Evolutionary conservation across 2,888 invertebrate genomes (phyloP).

Genomic region (Lampropteryx suffumata): DNA sequence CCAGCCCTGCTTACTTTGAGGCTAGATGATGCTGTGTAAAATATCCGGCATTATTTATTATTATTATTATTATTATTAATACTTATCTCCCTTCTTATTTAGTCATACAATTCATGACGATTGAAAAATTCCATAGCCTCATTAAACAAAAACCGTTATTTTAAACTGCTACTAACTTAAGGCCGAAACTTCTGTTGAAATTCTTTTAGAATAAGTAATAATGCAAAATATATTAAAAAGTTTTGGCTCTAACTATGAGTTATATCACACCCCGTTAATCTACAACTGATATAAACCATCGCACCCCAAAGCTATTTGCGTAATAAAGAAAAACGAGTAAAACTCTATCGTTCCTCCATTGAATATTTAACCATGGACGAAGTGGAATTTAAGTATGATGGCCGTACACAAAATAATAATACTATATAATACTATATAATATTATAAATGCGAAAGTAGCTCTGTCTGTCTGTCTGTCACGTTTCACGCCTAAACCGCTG

Average conservation of each 20-base stretch:
- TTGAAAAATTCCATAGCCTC: too few species aligned
- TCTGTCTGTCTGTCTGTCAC: too few species aligned
- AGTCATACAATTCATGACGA: too few species aligned
- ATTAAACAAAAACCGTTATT: not conserved
- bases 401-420: too few species aligned
- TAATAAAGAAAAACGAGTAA: constrained; percentile 56
- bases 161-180: not conserved
- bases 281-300: constrained; percentile 45
- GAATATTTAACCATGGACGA: constrained; percentile 8
- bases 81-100: too few species aligned
- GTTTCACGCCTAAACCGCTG: too few species aligned
- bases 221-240: not conserved
- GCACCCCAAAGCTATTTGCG: constrained; percentile 41
- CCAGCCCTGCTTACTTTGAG: too few species aligned
- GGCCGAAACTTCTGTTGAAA: constrained; percentile 1
- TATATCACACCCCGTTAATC: constrained; percentile 24
- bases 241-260: constrained; percentile 14
- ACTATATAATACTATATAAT: too few species aligned
- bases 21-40: too few species aligned
- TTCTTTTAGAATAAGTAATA: not conserved
- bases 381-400: not conserved
- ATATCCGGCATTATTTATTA: too few species aligned
- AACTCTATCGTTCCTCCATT: constrained; percentile 24
- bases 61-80: too few species aligned
- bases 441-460: too few species aligned